Evolutionary conservation across 2,888 invertebrate species (phyloP).

Genomic region (Chouioia cunea): DNA sequence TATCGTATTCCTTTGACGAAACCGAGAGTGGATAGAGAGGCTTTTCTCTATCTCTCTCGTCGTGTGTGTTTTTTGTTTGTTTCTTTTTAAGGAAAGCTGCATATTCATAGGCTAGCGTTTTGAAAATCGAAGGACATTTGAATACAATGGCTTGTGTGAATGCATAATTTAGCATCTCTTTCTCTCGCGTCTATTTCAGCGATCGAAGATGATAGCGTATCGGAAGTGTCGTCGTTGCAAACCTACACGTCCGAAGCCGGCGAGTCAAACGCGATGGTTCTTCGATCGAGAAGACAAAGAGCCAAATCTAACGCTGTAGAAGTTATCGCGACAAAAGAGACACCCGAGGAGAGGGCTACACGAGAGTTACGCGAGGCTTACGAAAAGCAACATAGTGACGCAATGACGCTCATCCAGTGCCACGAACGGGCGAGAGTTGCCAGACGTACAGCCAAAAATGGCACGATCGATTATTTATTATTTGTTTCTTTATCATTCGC

Average conservation of each 20-base stretch:
- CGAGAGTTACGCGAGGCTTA: conserved; percentile 35
- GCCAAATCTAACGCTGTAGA: not conserved
- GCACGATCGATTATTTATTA: not conserved
- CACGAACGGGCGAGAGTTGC: conserved; percentile 59
- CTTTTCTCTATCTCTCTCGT: not conserved
- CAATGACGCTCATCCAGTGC: conserved; percentile 56
- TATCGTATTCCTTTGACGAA: no score
- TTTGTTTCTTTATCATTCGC: no score
- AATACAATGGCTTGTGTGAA: not conserved
- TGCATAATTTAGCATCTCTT: not conserved
- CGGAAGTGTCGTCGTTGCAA: no score
- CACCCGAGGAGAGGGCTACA: conserved; percentile 46
- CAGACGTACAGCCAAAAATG: conserved; percentile 37
- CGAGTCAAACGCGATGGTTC: no score
- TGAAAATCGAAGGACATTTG: no score
- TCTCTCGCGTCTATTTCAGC: no score
- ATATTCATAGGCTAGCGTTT: conserved; percentile 1
- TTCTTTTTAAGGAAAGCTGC: no score
- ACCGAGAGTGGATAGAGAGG: no score
- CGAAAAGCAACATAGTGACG: conserved; percentile 25
- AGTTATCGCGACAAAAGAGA: not conserved
- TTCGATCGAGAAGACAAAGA: not conserved
- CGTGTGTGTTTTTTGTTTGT: no score
- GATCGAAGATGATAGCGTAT: no score
- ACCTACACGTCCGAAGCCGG: no score